Evolutionary conservation across 1,140 invertebrate species (phyloP).

Genomic region (Lasioglossum baleicum): DNA sequence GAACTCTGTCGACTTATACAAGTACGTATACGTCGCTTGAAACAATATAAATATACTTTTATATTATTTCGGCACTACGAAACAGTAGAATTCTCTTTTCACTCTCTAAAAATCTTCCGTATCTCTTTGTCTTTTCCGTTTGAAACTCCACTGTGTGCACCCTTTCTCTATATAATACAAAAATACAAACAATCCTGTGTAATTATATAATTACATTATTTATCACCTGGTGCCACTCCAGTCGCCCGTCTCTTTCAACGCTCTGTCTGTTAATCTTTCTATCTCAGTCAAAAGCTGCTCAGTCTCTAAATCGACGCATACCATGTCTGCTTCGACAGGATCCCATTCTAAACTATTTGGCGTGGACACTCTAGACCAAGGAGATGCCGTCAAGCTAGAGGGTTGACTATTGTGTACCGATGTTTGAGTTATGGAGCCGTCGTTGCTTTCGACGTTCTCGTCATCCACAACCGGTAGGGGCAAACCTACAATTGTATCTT

Average conservation of each 20-base stretch:
- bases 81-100: slow-evolving; percentile 43
- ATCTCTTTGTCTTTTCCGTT: slow-evolving; percentile 28
- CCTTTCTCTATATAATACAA: slow-evolving; percentile 63
- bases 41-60: slow-evolving; percentile 51
- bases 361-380: slow-evolving; percentile 80
- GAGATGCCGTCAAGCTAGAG: slow-evolving; percentile 74
- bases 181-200: slow-evolving; percentile 68
- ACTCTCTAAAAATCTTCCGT: slow-evolving; percentile 35
- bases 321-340: slow-evolving; percentile 78
- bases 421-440: slow-evolving; percentile 60
- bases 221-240: slow-evolving; percentile 73
- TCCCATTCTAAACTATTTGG: slow-evolving; percentile 82
- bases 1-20: slow-evolving; percentile 35
- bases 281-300: slow-evolving; percentile 81
- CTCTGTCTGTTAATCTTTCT: slow-evolving; percentile 79
- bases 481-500: slow-evolving; percentile 55
- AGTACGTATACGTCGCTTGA: slow-evolving; percentile 44
- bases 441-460: slow-evolving; percentile 55
- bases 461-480: slow-evolving; percentile 54
- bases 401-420: slow-evolving; percentile 69
- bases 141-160: slow-evolving; percentile 22
- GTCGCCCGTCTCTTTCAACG: slow-evolving; percentile 80
- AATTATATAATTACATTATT: slow-evolving; percentile 51
- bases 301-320: slow-evolving; percentile 78
- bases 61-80: slow-evolving; percentile 55